Percentiles rank a stretch among this genome's conserved stretches.
Evolutionary conservation across 2,113 vertebrate genomes (phyloP).

Genomic region (Puntigrus tetrazona): DNA sequence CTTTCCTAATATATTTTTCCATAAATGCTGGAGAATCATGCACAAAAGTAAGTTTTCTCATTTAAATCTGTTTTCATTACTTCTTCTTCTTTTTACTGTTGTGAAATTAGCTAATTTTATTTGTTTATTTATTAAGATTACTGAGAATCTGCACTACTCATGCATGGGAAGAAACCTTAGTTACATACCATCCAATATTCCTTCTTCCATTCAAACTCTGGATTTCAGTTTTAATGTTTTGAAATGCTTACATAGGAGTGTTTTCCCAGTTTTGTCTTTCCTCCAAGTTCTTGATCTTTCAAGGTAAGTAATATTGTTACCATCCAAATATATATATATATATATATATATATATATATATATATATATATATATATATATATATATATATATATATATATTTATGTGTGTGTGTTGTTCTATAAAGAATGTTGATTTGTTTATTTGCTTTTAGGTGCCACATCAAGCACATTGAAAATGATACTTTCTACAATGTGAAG

Average conservation of each 20-base stretch:
- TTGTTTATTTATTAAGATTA: slow-evolving; percentile 25
- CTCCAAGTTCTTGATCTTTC: slow-evolving; percentile 40
- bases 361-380: too few relatives aligned
- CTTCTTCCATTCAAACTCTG: slow-evolving; percentile 24
- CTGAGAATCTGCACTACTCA: slow-evolving; percentile 39
- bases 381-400: too few relatives aligned
- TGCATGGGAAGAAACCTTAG: slow-evolving; percentile 49
- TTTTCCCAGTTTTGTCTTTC: slow-evolving; percentile 35
- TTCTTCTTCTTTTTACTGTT: background rate
- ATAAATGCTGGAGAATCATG: background rate
- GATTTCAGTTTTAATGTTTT: slow-evolving; percentile 52
- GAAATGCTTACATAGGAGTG: slow-evolving; percentile 18
- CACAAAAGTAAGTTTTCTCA: background rate
- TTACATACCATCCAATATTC: slow-evolving; percentile 34
- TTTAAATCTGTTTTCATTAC: background rate
- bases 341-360: too few relatives aligned
- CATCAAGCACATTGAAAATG: slow-evolving; percentile 37
- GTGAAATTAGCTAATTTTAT: background rate
- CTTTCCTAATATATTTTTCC: background rate
- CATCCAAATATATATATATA: background rate
- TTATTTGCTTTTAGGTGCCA: slow-evolving; percentile 35
- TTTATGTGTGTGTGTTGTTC: background rate
- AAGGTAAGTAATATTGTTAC: slow-evolving; percentile 18
- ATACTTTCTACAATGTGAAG: slow-evolving; percentile 49
- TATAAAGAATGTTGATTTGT: background rate